phyloP scores from a whole-genome alignment of 2,888 invertebrate species.

The Melanostoma scalare region DNA sequence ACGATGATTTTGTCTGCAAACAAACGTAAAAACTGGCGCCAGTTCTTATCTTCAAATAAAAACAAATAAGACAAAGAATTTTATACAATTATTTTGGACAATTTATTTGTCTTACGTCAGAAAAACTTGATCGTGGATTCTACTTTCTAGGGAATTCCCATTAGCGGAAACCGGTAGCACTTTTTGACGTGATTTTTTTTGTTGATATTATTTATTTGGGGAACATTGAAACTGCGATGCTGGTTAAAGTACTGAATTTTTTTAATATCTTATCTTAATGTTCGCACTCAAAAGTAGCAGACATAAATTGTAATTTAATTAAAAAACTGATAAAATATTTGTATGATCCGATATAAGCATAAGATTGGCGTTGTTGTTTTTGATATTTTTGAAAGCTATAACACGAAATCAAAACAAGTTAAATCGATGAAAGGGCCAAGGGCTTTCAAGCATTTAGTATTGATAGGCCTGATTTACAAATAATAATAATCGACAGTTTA shows the following conservation, averaged over 20 bases:
- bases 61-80: neutral
- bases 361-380: too few relatives aligned
- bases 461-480: too few relatives aligned
- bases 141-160: conserved; percentile 16
- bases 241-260: conserved; percentile 20
- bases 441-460: too few relatives aligned
- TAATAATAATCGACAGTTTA: too few relatives aligned
- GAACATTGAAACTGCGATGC: neutral
- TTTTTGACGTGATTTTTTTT: neutral
- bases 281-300: neutral
- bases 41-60: conserved; percentile 1
- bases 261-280: conserved; percentile 4
- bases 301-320: too few relatives aligned
- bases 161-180: neutral
- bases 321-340: too few relatives aligned
- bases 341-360: too few relatives aligned
- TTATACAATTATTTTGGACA: neutral
- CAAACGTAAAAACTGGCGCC: conserved; percentile 2
- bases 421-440: too few relatives aligned
- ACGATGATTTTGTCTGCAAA: conserved; percentile 3
- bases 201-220: conserved; percentile 6
- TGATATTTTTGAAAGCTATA: too few relatives aligned
- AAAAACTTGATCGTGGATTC: neutral
- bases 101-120: neutral
- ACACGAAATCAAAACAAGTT: too few relatives aligned